Base-by-base conservation (phyloP, 2,113 vertebrate genomes). In the Tamias sibiricus region DNA sequence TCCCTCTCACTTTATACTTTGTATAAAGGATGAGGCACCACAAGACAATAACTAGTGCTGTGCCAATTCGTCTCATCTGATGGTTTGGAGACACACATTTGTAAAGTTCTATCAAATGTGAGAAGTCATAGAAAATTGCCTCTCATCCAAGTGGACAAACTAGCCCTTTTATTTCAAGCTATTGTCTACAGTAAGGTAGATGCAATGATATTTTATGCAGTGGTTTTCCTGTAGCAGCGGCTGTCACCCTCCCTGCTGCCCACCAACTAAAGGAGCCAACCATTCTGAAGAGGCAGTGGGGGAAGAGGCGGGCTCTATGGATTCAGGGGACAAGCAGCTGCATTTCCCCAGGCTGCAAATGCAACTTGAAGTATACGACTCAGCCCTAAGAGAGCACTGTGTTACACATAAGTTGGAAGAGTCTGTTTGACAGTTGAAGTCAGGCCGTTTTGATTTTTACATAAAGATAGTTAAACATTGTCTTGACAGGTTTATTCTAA, bases 381-480 rank as follows among this genome's bases (percentile, higher is more conserved):
- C 85, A 28, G 14, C 37, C n/a, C 71, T 28, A 17, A 79, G 47
- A 68, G 88, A 82, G 30, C 72, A 14, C 85, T 95, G 79, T 28
- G 62, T 80, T 86, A 64, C 54, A 20, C 92, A 92, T 84, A 77
- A 94, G 77, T 82, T 82, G 69, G 92, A 90, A 95, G 93, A 81
- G 84, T 76, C 89, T 90, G 96, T 96, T 87, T 97, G 95, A 92
- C 92, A 95, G 90, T 10, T 74, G 90, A 94, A 97, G 92, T 94
- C 96, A 95, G 82, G 90, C 40, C 47, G 26, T 96, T 64, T 94
- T 79, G 14, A 94, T 97, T 97, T 98, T 98, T 98, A 93, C 86
- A 95, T 85, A 91, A 91, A 89, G 81, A 93, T 95, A 96, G 96
- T 96, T 96, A 94, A 94, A 98, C 97, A 92, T 93, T 77, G 49